phyloP scores from a whole-genome alignment of 1,140 invertebrate genomes.

The Eueides isabella region DNA sequence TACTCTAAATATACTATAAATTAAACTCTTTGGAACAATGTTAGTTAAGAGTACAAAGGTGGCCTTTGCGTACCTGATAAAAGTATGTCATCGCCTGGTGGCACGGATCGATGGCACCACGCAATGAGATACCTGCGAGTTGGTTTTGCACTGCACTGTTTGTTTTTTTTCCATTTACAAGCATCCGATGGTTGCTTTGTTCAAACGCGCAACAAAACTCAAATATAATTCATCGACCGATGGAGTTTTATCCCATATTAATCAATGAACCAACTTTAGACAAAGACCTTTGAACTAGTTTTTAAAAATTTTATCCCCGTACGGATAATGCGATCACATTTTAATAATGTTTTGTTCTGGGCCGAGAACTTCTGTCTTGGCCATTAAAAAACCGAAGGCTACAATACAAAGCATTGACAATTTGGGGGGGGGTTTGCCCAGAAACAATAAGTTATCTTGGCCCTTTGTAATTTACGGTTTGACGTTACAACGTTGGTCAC shows the following conservation, averaged over 20 bases:
- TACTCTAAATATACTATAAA: neutral
- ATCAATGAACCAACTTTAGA: conserved; percentile 29
- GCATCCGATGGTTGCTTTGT: conserved; percentile 31
- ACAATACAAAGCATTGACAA: conserved; percentile 18
- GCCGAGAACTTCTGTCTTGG: conserved; percentile 40
- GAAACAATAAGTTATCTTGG: conserved; percentile 15
- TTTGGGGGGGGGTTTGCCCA: conserved; percentile 11
- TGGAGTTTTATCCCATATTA: conserved; percentile 16
- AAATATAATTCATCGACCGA: conserved; percentile 21
- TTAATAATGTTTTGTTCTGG: conserved; percentile 30
- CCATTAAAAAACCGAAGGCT: conserved; percentile 35
- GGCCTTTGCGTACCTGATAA: conserved; percentile 28
- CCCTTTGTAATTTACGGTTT: conserved; percentile 14
- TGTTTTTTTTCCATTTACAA: conserved; percentile 42
- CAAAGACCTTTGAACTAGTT: conserved; percentile 31
- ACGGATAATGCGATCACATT: conserved; percentile 28
- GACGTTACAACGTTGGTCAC: neutral
- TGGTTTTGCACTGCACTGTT: conserved; percentile 39
- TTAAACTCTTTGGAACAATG: neutral
- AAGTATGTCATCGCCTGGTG: conserved; percentile 39
- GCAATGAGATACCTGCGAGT: conserved; percentile 38
- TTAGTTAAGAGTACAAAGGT: neutral
- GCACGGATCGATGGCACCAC: conserved; percentile 38
- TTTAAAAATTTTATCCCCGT: conserved; percentile 33
- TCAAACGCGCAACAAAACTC: conserved; percentile 35